phyloP scores from a whole-genome alignment of 2,113 vertebrate genomes.

The Pungitius pungitius region DNA sequence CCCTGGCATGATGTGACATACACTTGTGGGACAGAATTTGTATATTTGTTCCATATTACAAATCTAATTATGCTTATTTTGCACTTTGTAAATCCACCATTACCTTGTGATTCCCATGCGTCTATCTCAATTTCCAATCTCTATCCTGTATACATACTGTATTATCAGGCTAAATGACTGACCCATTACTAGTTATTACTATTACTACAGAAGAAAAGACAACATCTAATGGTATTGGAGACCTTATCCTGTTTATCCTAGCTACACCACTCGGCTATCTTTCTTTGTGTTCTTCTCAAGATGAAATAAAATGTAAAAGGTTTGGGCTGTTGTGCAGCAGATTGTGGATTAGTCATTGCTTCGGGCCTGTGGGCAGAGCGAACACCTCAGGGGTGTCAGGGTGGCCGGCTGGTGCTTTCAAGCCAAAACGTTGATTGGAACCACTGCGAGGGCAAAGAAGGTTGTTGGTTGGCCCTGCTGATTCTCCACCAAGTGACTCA shows the following conservation, averaged over 20 bases:
- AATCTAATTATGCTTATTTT: constrained; percentile 15
- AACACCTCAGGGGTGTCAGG: constrained; percentile 15
- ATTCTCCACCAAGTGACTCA: constrained; percentile 15
- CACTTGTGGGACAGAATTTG: constrained; percentile 11
- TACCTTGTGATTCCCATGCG: background rate
- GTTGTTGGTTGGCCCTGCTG: background rate
- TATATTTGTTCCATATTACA: constrained; percentile 6
- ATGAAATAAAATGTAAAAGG: background rate
- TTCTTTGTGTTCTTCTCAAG: background rate
- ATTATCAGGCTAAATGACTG: background rate
- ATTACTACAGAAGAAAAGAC: background rate
- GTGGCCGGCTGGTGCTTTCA: constrained; percentile 7
- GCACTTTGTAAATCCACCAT: background rate
- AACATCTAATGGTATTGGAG: background rate
- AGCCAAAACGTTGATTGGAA: constrained; percentile 15
- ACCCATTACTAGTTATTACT: too few relatives aligned
- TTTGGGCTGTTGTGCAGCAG: constrained; percentile 10
- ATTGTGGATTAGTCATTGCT: constrained; percentile 12
- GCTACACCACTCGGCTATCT: background rate
- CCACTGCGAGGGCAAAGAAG: background rate
- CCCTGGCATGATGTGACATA: constrained; percentile 28
- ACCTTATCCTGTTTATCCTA: background rate
- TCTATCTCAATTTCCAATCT: background rate
- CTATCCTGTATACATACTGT: background rate
- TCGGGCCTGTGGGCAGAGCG: background rate